phyloP scores from a whole-genome alignment of 1,140 invertebrate species.

The Sipha flava region DNA sequence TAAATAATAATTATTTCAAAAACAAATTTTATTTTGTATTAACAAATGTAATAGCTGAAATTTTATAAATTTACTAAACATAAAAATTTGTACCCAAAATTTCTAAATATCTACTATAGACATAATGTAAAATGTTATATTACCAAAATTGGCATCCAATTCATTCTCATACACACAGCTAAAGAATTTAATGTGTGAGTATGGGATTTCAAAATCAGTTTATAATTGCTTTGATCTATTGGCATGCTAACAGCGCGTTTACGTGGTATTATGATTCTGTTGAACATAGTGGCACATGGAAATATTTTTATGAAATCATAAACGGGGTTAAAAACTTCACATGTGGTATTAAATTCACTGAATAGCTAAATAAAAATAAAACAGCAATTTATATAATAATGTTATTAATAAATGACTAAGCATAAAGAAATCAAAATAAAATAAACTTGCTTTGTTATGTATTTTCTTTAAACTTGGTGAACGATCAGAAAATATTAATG shows the following conservation, averaged over 20 bases:
- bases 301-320: constrained; percentile 12
- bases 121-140: no score
- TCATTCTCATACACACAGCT: constrained; percentile 74
- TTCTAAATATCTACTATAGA: no score
- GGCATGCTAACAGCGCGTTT: background rate
- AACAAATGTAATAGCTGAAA: no score
- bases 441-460: constrained; percentile 34
- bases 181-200: constrained; percentile 60
- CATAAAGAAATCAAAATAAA: background rate
- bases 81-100: no score
- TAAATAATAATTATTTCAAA: no score
- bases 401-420: background rate
- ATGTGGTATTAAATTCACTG: background rate
- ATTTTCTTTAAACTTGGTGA: constrained; percentile 59
- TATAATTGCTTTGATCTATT: constrained; percentile 45
- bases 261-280: constrained; percentile 6
- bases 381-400: no score
- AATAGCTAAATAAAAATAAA: background rate
- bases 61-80: no score
- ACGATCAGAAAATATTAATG: constrained; percentile 70
- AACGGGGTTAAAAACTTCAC: no score
- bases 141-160: constrained; percentile 86
- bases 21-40: no score
- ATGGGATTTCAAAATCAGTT: constrained; percentile 59
- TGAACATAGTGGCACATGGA: constrained; percentile 3